These are phyloP conservation scores for Hypotaenidia okinawae DNA, from an alignment of 2,797 vertebrate species.

Conservation along the genomic window DNA sequence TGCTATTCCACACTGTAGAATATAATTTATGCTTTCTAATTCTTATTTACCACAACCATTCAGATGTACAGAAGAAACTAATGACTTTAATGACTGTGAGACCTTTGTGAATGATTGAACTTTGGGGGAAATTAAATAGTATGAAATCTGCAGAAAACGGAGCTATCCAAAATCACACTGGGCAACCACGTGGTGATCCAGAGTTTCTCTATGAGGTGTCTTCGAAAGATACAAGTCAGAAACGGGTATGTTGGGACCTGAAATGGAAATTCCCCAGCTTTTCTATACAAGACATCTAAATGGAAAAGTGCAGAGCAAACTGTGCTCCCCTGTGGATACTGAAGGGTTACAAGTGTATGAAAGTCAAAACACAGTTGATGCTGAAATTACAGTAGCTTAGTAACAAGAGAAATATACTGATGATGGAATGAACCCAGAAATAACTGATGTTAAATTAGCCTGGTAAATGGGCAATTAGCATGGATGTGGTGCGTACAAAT, in stretches of 20 bases:
- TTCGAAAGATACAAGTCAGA: background rate
- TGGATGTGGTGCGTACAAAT: constrained; percentile 18
- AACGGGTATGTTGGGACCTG: background rate
- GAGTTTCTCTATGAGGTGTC: background rate
- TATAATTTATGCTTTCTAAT: background rate
- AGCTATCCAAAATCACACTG: background rate
- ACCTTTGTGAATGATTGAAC: background rate
- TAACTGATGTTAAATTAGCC: constrained; percentile 49
- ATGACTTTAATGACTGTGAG: background rate
- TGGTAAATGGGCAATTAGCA: constrained; percentile 43
- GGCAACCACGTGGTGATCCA: background rate
- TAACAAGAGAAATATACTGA: constrained; percentile 29
- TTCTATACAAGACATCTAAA: background rate
- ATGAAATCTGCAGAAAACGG: background rate
- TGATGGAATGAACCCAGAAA: constrained; percentile 57
- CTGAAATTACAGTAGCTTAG: constrained; percentile 49
- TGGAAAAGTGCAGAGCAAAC: background rate
- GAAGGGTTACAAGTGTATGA: constrained; percentile 4
- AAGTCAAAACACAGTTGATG: constrained; percentile 48
- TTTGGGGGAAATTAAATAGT: background rate
- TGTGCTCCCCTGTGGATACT: background rate
- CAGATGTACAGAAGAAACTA: background rate
- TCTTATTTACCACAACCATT: background rate
- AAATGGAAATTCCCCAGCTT: background rate
- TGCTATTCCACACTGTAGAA: background rate